Evolutionary conservation across 2,888 invertebrate genomes (phyloP).

Genomic region (Mesorhabditis sp.): DNA sequence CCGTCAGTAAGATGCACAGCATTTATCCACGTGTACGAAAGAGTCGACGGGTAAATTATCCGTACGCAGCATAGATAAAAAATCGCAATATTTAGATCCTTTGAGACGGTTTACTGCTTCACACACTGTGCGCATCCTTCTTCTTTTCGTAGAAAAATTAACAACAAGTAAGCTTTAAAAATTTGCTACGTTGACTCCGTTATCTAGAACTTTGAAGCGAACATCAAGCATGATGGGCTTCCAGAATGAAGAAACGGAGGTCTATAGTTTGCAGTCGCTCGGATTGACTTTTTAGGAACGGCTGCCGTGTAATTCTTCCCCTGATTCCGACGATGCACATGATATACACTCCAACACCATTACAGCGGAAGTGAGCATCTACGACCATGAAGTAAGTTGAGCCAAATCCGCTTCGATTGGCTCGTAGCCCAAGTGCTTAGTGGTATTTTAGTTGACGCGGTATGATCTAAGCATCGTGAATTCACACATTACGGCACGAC

Average conservation of each 20-base stretch:
- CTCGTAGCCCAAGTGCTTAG: background rate
- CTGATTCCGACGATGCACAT: too few species aligned
- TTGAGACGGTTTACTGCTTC: background rate
- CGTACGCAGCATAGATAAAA: background rate
- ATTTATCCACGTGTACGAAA: slow-evolving; percentile 1
- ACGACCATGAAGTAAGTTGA: background rate
- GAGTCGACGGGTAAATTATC: background rate
- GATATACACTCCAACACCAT: background rate
- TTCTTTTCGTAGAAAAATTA: background rate
- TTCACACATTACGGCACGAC: background rate
- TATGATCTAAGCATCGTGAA: background rate
- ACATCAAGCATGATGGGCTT: background rate
- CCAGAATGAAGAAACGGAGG: background rate
- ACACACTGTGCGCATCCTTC: background rate
- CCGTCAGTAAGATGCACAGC: background rate
- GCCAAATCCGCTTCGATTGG: background rate
- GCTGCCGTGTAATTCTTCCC: too few species aligned
- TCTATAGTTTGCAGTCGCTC: background rate
- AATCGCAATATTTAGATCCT: background rate
- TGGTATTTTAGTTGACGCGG: background rate
- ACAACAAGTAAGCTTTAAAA: background rate
- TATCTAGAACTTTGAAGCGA: background rate
- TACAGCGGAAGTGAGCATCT: background rate
- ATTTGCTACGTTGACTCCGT: background rate
- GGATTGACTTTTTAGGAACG: background rate